These are phyloP conservation scores for Callimorpha dominula DNA, from an alignment of 2,888 invertebrate species.

Conservation along the genomic window DNA sequence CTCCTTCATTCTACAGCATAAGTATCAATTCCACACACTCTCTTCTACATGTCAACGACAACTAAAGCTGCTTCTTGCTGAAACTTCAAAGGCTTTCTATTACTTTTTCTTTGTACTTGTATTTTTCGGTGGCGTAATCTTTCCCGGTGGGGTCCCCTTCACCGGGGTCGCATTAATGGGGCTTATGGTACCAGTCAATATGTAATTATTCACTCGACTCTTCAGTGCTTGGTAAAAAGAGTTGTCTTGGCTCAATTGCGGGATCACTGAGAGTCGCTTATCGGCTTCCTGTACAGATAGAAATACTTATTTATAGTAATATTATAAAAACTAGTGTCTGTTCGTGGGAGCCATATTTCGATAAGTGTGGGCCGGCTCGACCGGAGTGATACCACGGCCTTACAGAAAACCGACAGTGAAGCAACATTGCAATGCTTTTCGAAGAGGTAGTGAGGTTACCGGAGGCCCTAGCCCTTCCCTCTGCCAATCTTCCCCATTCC, in stretches of 20 bases:
- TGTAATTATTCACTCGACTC: constrained; percentile 53
- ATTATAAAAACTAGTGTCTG: too few species aligned
- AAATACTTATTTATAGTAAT: too few species aligned
- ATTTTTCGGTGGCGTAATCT: neutral
- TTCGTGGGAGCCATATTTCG: too few species aligned
- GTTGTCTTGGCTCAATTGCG: constrained; percentile 74
- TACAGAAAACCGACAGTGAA: too few species aligned
- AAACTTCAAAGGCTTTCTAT: neutral
- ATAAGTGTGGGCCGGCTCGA: too few species aligned
- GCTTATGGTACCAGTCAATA: constrained; percentile 52
- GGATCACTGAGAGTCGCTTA: constrained; percentile 61
- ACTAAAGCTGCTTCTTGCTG: neutral
- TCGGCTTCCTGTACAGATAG: constrained; percentile 63
- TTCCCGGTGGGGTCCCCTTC: neutral
- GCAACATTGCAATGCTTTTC: too few species aligned
- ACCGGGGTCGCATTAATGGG: constrained; percentile 18
- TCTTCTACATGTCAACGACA: too few species aligned
- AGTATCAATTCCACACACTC: neutral
- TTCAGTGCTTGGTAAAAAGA: constrained; percentile 64
- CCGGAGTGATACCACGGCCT: too few species aligned
- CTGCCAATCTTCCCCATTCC: too few species aligned
- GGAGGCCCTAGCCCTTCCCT: too few species aligned
- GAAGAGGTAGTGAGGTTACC: too few species aligned
- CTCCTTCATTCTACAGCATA: neutral
- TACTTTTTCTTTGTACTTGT: neutral